Conservation (phyloP, 2,888 invertebrate genomes). For the Apodemia mormo region DNA sequence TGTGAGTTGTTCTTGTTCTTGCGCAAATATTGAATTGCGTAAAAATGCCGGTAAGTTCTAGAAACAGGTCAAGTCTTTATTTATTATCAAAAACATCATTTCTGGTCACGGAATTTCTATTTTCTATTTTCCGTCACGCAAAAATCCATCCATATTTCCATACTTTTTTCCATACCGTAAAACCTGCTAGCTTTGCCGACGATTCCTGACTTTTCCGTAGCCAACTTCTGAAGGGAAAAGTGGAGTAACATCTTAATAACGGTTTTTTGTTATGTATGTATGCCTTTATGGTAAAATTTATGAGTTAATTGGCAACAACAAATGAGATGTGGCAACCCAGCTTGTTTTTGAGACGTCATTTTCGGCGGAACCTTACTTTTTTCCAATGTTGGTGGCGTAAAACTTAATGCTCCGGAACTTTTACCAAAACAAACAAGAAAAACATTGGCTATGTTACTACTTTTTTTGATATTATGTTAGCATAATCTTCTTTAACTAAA, state of each 20-base stretch:
- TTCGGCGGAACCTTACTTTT: slow-evolving; percentile 6
- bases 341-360: neutral
- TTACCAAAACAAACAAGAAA: neutral
- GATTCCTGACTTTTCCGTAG: neutral
- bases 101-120: too few relatives aligned
- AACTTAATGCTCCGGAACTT: slow-evolving; percentile 2
- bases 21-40: too few relatives aligned
- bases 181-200: neutral
- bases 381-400: neutral
- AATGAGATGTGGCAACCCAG: neutral
- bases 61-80: too few relatives aligned
- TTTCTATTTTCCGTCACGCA: too few relatives aligned
- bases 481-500: slow-evolving; percentile 12
- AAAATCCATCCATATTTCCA: too few relatives aligned
- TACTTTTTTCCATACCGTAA: too few relatives aligned
- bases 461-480: slow-evolving; percentile 2
- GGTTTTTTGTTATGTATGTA: neutral
- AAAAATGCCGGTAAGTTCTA: too few relatives aligned
- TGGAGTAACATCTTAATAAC: slow-evolving; percentile 2
- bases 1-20: too few relatives aligned
- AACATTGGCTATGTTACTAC: too few relatives aligned
- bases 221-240: neutral
- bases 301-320: neutral
- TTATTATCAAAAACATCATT: too few relatives aligned
- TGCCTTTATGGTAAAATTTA: slow-evolving; percentile 8